Evolutionary conservation across 1,140 invertebrate species (phyloP).

Genomic region (Hylaeus volcanicus): DNA sequence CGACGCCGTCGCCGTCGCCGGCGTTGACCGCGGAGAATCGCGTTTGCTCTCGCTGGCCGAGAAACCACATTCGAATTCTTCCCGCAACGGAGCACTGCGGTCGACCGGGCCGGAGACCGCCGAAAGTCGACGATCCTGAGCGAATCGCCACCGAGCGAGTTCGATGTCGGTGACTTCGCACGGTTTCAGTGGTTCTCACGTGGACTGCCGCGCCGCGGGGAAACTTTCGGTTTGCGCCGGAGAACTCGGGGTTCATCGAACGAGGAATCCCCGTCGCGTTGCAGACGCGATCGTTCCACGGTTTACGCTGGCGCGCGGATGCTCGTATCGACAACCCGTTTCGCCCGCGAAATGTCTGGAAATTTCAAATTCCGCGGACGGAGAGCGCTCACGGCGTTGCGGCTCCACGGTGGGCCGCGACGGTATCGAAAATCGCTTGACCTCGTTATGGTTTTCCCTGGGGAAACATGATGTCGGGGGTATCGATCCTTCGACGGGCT

Average conservation of each 20-base stretch:
- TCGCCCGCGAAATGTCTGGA: neutral
- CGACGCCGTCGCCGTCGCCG: neutral
- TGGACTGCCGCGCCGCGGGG: neutral
- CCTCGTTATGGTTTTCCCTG: conserved; percentile 30
- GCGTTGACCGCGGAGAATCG: neutral
- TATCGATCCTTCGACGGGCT: conserved; percentile 20
- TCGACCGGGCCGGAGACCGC: neutral
- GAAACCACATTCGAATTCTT: conserved; percentile 41
- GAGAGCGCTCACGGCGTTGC: too few species aligned
- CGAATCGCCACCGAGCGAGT: neutral
- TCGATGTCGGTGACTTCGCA: neutral
- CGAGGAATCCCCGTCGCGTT: conserved; percentile 3
- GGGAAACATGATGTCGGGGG: neutral
- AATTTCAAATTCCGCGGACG: neutral
- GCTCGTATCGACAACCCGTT: conserved; percentile 1
- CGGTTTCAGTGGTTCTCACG: conserved; percentile 44
- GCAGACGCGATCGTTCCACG: conserved; percentile 8
- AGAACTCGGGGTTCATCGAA: conserved; percentile 25
- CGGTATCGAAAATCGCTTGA: conserved; percentile 36
- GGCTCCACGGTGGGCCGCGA: neutral
- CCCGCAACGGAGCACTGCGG: conserved; percentile 32
- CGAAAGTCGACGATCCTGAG: neutral
- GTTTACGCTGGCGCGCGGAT: neutral
- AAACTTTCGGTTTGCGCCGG: neutral
- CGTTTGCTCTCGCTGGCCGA: neutral